Base-by-base conservation (phyloP, 1,140 invertebrate genomes). In the Lycorma delicatula region DNA sequence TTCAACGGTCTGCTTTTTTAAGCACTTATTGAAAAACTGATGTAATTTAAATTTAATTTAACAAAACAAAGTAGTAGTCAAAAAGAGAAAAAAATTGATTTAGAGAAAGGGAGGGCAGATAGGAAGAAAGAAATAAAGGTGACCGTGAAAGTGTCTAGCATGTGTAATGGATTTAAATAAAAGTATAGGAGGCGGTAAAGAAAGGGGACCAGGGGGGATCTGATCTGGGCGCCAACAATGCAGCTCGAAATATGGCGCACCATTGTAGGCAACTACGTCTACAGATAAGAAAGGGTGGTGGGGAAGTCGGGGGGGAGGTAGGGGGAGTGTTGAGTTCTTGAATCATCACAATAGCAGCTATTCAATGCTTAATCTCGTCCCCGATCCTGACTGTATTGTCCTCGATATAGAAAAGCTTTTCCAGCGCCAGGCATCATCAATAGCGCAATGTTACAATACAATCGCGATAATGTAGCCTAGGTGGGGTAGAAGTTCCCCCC, bases 361-460 rank as follows among this genome's bases (percentile, higher is more conserved):
- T 63, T 63, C 61, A 63, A 63, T 63, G 61, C 54, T 63, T 63
- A 63, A 63, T 63, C 61, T 63, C 61, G 61, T 63, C 58, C 49
- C 54, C 58, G 61, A 63, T 63, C 61, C 61, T 63, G 61, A 59
- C 61, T 63, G 58, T 57, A 63, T 63, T 63, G 61, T 63, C 61
- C 56, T 57, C 62, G 51, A 60, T 63, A 63, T 63, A 63, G 62
- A 63, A 63, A 63, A 63, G 62, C 62, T 63, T 63, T 63, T 60
- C 58, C 58, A 63, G 57, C 62, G 59, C 62, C 56, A 60, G 62
- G 56, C 62, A 63, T 63, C 62, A 63, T 63, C 62, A 63, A 63
- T 63, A 63, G 62, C 61, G 59, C 62, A 63, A 60, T 60, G 62
- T 60, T 63, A 63, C 62, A 63, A 63, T 63, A 63, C 62, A 63